These are phyloP conservation scores for Tethya wilhelma DNA, from an alignment of 37 sponge, comb jelly and placozoan genomes.

Conservation along the genomic window DNA sequence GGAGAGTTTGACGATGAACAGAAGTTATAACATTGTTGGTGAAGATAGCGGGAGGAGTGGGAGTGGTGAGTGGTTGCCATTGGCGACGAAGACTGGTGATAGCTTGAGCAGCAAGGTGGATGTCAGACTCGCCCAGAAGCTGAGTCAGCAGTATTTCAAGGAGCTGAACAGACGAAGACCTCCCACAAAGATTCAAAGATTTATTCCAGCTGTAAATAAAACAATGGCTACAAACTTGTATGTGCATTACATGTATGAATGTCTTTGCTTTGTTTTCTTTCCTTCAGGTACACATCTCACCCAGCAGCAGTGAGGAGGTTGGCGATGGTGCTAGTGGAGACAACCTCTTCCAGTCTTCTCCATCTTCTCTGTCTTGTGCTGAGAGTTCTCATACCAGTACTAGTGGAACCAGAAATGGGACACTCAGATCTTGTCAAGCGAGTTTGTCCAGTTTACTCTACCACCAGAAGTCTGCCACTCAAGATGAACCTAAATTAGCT, in stretches of 20 bases:
- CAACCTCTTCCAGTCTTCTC: background rate
- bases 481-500: too few species aligned
- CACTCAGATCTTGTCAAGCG: background rate
- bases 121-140: background rate
- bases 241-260: background rate
- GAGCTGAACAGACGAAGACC: background rate
- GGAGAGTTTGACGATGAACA: too few species aligned
- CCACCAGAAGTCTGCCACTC: too few species aligned
- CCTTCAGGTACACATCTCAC: background rate
- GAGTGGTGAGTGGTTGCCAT: background rate
- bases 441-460: background rate
- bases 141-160: constrained; percentile 5
- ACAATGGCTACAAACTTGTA: too few species aligned
- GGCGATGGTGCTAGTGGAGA: background rate
- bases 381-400: background rate
- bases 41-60: background rate
- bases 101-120: background rate
- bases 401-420: background rate
- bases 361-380: background rate
- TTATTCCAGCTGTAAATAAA: too few species aligned
- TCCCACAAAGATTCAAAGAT: too few species aligned
- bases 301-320: background rate
- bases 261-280: background rate
- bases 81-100: background rate
- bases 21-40: background rate